A percentile compares a stretch with the other conserved stretches of the same genome.
phyloP scores from a whole-genome alignment of 2,113 vertebrate species.

The Python bivittatus region DNA sequence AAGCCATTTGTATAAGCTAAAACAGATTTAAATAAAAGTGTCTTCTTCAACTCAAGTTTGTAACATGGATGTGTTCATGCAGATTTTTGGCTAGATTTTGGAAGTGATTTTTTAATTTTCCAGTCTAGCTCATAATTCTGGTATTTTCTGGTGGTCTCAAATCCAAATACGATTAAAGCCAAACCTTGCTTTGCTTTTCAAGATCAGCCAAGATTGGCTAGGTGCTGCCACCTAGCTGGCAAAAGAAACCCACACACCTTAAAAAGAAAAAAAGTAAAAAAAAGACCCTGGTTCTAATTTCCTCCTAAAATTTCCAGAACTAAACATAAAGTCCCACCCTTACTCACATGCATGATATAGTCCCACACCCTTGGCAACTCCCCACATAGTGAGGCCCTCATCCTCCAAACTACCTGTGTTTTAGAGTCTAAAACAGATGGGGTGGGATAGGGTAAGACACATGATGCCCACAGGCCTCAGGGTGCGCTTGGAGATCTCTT shows the following conservation, averaged over 20 bases:
- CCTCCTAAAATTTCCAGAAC: not conserved
- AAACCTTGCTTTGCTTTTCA: not conserved
- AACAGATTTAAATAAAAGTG: not conserved
- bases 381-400: not conserved
- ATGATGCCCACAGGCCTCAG: not conserved
- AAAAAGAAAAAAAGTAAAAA: not conserved
- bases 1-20: not conserved
- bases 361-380: not conserved
- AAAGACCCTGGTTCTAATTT: not conserved
- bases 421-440: not conserved
- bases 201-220: not conserved
- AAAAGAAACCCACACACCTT: not conserved
- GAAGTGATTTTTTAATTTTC: not conserved
- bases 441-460: not conserved
- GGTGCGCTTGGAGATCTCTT: not conserved
- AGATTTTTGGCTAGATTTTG: not conserved
- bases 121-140: not conserved
- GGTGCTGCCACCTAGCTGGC: not conserved
- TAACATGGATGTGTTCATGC: not conserved
- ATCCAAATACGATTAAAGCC: not conserved
- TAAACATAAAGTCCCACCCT: not conserved
- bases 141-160: not conserved
- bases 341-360: not conserved
- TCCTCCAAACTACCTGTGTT: not conserved
- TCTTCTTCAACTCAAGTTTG: not conserved